These are phyloP conservation scores for Mus pahari DNA, from an alignment of 2,113 vertebrate genomes.

Conservation along the genomic window DNA sequence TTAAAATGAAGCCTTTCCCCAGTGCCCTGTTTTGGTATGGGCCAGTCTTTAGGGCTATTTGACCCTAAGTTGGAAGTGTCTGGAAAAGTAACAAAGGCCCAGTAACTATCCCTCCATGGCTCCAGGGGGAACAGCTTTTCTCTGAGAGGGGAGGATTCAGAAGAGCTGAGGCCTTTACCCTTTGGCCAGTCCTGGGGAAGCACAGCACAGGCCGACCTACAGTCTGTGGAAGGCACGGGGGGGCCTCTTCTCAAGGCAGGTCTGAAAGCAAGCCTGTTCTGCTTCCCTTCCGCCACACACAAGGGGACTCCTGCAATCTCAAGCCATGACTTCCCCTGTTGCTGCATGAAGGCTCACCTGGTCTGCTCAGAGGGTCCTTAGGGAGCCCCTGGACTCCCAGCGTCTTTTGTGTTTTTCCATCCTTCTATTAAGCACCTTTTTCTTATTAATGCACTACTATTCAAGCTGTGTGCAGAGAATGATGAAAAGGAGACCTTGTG, in stretches of 20 bases:
- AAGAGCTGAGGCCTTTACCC: neutral
- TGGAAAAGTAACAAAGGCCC: neutral
- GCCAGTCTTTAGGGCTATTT: neutral
- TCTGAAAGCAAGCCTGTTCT: neutral
- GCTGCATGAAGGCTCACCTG: constrained; percentile 57
- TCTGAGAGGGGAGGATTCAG: neutral
- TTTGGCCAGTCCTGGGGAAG: neutral
- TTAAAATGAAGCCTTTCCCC: constrained; percentile 59
- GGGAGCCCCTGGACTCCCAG: constrained; percentile 15
- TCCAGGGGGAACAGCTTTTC: neutral
- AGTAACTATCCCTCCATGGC: neutral
- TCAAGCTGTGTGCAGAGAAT: constrained; percentile 73
- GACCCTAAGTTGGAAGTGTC: constrained; percentile 8
- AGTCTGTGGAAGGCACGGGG: neutral
- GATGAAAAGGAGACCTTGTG: constrained; percentile 82
- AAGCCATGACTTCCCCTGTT: neutral
- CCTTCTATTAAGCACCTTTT: constrained; percentile 78
- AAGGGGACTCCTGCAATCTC: neutral
- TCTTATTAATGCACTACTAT: constrained; percentile 77
- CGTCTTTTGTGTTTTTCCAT: constrained; percentile 68
- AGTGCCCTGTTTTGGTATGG: constrained; percentile 20
- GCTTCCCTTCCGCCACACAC: neutral
- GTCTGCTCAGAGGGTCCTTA: constrained; percentile 23
- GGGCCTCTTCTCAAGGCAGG: neutral
- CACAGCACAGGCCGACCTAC: neutral